Conservation (phyloP, 2,113 vertebrate species). For the Isurus oxyrinchus region DNA sequence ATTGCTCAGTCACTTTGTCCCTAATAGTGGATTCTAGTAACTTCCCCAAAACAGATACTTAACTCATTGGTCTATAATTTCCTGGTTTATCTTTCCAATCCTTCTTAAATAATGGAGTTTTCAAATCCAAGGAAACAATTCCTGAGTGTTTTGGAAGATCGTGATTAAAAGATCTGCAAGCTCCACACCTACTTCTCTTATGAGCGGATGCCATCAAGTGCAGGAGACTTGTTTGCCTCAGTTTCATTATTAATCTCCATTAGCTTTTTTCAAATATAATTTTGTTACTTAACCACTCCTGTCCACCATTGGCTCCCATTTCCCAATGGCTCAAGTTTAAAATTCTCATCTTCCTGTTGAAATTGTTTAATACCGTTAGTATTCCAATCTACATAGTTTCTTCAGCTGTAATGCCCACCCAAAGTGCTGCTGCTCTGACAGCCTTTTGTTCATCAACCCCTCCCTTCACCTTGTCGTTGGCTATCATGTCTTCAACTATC, state of each 20-base stretch:
- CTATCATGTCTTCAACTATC: neutral
- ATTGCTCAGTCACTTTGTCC: no score
- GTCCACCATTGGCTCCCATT: neutral
- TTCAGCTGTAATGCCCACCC: neutral
- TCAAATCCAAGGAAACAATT: neutral
- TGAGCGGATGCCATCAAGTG: neutral
- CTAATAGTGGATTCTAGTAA: no score
- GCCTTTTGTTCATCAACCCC: neutral
- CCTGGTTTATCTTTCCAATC: neutral
- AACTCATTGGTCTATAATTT: no score
- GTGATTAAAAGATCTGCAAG: neutral
- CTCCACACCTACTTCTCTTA: neutral
- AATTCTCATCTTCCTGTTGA: neutral
- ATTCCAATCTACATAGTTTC: neutral
- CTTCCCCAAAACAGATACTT: neutral
- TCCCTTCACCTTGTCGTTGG: neutral
- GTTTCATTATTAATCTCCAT: neutral
- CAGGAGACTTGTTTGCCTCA: neutral
- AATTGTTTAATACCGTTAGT: neutral
- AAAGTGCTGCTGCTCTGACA: neutral
- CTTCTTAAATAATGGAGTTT: neutral
- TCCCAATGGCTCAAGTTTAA: neutral
- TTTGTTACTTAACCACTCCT: neutral
- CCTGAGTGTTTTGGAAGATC: neutral
- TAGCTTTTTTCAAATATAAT: neutral